A percentile compares a stretch with the other conserved stretches of the same genome.
These are phyloP conservation scores for Gasteruption jaculator DNA, from an alignment of 2,888 invertebrate species.

Conservation along the genomic window DNA sequence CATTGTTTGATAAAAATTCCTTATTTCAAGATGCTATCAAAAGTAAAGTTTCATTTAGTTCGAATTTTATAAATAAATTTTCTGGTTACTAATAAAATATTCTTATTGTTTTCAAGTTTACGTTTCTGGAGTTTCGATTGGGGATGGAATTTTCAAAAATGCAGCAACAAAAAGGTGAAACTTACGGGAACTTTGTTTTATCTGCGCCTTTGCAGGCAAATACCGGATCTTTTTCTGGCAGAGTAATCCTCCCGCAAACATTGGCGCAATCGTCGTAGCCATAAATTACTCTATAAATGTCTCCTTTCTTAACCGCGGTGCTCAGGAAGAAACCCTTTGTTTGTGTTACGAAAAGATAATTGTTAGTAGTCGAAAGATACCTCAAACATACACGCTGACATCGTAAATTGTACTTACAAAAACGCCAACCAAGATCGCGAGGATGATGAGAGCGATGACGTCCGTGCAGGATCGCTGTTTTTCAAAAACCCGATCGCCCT, in stretches of 20 bases:
- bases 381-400: background rate
- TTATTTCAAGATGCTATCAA: too few species aligned
- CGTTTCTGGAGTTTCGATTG: too few species aligned
- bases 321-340: slow-evolving; percentile 51
- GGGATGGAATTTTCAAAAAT: slow-evolving; percentile 9
- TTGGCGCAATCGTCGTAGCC: slow-evolving; percentile 65
- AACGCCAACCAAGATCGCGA: slow-evolving; percentile 32
- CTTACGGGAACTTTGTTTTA: slow-evolving; percentile 39
- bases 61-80: too few species aligned
- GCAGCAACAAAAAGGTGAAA: slow-evolving; percentile 3
- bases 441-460: slow-evolving; percentile 29
- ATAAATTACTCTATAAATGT: slow-evolving; percentile 58
- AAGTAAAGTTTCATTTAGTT: too few species aligned
- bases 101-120: too few species aligned
- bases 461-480: slow-evolving; percentile 42
- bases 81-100: too few species aligned
- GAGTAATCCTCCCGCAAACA: slow-evolving; percentile 58
- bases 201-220: slow-evolving; percentile 52
- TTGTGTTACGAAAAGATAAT: slow-evolving; percentile 3
- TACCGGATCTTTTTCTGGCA: slow-evolving; percentile 34
- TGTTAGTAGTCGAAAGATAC: background rate
- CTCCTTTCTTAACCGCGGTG: slow-evolving; percentile 50
- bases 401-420: slow-evolving; percentile 37
- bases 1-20: too few species aligned
- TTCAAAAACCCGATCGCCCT: slow-evolving; percentile 36